Conservation (phyloP, 2,797 vertebrate species). For the Pipistrellus nathusii region DNA sequence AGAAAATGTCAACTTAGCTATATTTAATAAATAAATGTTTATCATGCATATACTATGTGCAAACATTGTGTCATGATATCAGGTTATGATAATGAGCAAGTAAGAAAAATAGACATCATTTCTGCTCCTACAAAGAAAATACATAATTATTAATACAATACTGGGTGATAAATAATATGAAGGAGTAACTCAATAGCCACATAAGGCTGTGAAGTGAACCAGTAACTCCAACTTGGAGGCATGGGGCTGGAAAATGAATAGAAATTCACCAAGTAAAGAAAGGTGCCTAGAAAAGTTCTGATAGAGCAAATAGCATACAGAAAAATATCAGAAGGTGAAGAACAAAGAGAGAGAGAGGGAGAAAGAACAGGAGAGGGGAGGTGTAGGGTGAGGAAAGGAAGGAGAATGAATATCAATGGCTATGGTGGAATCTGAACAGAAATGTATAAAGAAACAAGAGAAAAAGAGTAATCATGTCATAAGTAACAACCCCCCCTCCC, state of each 20-base stretch:
- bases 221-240: background rate
- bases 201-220: background rate
- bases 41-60: background rate
- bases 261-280: background rate
- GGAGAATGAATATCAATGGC: background rate
- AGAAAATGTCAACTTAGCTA: background rate
- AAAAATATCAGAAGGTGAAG: background rate
- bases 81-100: background rate
- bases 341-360: background rate
- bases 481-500: background rate
- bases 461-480: background rate
- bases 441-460: background rate
- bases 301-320: background rate
- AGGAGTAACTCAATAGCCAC: background rate
- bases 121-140: background rate
- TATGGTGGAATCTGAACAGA: background rate
- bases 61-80: background rate
- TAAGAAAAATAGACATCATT: background rate
- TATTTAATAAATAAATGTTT: constrained; percentile 13
- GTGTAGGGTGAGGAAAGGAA: background rate
- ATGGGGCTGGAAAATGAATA: background rate
- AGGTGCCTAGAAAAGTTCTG: background rate
- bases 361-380: no score
- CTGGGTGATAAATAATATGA: background rate
- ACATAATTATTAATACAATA: background rate